Percentiles rank a stretch among this genome's conserved stretches.
phyloP scores from a whole-genome alignment of 2,113 vertebrate genomes.

The Boleophthalmus pectinirostris region DNA sequence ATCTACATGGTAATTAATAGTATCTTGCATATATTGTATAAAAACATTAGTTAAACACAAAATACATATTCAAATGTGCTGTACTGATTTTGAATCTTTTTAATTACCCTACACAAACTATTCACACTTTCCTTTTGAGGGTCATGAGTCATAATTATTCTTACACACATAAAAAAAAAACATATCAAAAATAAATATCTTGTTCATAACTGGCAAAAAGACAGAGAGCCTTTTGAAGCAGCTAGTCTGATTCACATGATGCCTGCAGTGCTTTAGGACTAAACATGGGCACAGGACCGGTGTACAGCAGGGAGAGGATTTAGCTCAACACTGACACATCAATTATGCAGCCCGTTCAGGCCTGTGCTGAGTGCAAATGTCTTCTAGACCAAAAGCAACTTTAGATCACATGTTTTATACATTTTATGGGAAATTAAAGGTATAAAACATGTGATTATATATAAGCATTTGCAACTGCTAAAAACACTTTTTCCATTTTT shows the following conservation, averaged over 20 bases:
- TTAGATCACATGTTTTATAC: no score
- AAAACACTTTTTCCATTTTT: no score
- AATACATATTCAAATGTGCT: background rate
- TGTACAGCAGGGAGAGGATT: slow-evolving; percentile 34
- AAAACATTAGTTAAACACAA: background rate
- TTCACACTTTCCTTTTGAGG: background rate
- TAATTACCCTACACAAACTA: background rate
- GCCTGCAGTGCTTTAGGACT: slow-evolving; percentile 37
- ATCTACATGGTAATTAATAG: slow-evolving; percentile 36
- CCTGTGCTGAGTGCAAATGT: slow-evolving; percentile 60
- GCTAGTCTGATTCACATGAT: slow-evolving; percentile 6
- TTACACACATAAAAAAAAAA: no score
- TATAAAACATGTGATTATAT: no score
- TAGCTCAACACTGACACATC: slow-evolving; percentile 55
- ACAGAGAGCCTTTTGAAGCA: slow-evolving; percentile 37
- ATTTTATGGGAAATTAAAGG: no score
- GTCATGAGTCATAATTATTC: background rate
- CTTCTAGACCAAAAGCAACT: no score
- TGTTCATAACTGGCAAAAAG: slow-evolving; percentile 7
- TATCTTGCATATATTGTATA: background rate
- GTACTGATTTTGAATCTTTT: background rate
- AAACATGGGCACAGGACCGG: slow-evolving; percentile 43
- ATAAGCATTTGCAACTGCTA: no score
- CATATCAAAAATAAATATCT: background rate
- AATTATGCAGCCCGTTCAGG: slow-evolving; percentile 70